Evolutionary conservation across 2,888 invertebrate species (phyloP).

Genomic region (Phymatocera aterrima): DNA sequence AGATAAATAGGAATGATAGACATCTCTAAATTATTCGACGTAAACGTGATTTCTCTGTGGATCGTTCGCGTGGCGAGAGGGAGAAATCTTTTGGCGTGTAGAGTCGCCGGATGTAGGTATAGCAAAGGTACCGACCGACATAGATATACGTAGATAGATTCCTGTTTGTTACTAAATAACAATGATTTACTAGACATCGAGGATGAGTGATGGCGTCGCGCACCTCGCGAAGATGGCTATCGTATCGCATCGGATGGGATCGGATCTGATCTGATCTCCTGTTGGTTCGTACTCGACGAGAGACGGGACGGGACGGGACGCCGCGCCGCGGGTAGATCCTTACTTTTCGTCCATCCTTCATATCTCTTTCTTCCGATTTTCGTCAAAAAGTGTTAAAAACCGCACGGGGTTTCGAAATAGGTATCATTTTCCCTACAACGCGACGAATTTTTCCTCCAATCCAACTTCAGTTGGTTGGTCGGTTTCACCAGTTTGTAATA

Average conservation of each 20-base stretch:
- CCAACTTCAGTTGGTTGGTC: too few relatives aligned
- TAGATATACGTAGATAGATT: too few relatives aligned
- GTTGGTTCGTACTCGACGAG: too few relatives aligned
- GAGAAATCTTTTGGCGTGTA: background rate
- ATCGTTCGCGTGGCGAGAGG: background rate
- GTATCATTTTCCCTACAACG: too few relatives aligned
- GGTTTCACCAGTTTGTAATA: too few relatives aligned
- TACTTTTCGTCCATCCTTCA: background rate
- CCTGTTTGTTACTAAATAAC: constrained; percentile 9
- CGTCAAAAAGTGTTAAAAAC: background rate
- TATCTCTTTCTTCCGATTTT: background rate
- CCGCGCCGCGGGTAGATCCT: background rate
- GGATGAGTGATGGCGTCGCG: constrained; percentile 41
- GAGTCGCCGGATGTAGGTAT: background rate
- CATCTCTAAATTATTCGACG: background rate
- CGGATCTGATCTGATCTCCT: too few relatives aligned
- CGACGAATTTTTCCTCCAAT: background rate
- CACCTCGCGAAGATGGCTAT: constrained; percentile 31
- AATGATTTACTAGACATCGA: constrained; percentile 25
- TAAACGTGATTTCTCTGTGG: background rate
- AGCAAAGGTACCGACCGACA: too few relatives aligned
- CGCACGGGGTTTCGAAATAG: too few relatives aligned
- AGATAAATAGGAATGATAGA: constrained; percentile 15
- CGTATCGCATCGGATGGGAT: background rate
- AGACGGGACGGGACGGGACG: too few relatives aligned